Conservation (phyloP, 2,797 vertebrate genomes). For the Etheostoma nigrum region DNA sequence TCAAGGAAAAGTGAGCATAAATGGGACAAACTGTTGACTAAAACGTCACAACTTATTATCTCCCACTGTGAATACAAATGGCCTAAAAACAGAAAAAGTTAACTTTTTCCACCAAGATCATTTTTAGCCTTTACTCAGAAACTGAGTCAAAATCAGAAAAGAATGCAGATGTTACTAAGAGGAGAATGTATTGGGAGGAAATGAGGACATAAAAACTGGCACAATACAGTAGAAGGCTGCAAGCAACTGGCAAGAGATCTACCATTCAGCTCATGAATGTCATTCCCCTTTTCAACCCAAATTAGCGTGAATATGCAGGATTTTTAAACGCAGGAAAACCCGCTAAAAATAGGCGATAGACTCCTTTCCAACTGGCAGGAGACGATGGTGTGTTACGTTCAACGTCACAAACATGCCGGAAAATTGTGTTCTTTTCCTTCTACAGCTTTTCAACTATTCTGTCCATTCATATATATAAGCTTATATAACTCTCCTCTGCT, state of each 20-base stretch:
- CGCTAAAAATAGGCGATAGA: too few species aligned
- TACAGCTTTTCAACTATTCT: too few species aligned
- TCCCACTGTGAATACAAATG: constrained; percentile 27
- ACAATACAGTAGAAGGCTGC: constrained; percentile 33
- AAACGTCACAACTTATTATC: constrained; percentile 23
- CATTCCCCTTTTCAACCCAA: neutral
- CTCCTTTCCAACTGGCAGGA: too few species aligned
- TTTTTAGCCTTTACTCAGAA: constrained; percentile 36
- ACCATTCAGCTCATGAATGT: constrained; percentile 39
- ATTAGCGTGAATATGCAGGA: too few species aligned
- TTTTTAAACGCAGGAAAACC: too few species aligned
- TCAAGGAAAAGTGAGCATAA: constrained; percentile 21
- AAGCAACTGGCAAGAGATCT: constrained; percentile 37
- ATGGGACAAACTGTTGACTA: constrained; percentile 27
- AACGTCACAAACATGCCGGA: too few species aligned
- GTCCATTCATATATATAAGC: too few species aligned
- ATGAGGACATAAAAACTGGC: constrained; percentile 22
- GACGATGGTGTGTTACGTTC: too few species aligned
- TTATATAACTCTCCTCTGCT: too few species aligned
- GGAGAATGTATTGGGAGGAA: constrained; percentile 21
- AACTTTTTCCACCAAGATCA: constrained; percentile 20
- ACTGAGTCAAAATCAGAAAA: constrained; percentile 32
- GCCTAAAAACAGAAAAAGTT: constrained; percentile 33
- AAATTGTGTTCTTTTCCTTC: too few species aligned
- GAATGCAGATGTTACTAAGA: constrained; percentile 22